Conservation (phyloP, 2,888 invertebrate species). For the Harpagoxenus sublaevis region DNA sequence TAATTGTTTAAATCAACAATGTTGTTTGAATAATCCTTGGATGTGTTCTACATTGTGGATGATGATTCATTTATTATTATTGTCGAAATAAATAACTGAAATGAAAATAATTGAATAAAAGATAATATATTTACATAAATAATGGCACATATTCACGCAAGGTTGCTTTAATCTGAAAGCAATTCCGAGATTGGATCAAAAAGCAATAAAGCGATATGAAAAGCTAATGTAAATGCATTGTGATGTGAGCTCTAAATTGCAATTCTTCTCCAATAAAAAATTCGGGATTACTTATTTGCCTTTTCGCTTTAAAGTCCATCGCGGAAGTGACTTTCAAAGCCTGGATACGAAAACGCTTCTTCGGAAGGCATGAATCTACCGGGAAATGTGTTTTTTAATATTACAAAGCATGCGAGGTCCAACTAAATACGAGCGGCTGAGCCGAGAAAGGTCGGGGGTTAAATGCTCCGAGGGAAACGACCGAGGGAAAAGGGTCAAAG, state of each 20-base stretch:
- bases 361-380: neutral
- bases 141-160: neutral
- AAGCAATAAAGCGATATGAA: neutral
- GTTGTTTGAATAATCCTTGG: neutral
- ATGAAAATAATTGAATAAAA: neutral
- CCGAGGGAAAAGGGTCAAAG: constrained; percentile 64
- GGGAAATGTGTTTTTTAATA: constrained; percentile 29
- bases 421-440: constrained; percentile 62
- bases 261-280: constrained; percentile 11
- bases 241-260: neutral
- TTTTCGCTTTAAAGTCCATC: neutral
- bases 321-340: constrained; percentile 3
- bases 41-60: neutral
- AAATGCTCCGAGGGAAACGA: constrained; percentile 69
- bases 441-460: constrained; percentile 68
- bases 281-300: neutral
- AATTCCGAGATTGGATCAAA: neutral
- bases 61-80: neutral
- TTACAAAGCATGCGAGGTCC: constrained; percentile 47
- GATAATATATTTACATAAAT: neutral
- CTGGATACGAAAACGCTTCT: constrained; percentile 7
- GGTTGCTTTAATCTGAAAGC: neutral
- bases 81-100: neutral
- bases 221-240: neutral
- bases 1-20: neutral